phyloP scores from a whole-genome alignment of 2,888 invertebrate genomes.

The Troglohyphantes excavatus region DNA sequence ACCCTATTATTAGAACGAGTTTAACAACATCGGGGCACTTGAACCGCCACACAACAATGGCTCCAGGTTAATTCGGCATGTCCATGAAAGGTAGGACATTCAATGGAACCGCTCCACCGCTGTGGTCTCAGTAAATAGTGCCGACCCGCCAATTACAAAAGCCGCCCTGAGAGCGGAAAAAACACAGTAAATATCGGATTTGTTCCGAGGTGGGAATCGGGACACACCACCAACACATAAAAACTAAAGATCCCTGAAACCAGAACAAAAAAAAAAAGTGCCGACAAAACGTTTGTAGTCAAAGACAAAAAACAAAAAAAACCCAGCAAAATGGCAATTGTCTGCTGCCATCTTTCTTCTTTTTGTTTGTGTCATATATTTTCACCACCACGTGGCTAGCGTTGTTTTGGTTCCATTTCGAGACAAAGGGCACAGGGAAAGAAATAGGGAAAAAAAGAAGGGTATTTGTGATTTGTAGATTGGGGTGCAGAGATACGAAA shows the following conservation, averaged over 20 bases:
- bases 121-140: not conserved
- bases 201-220: not conserved
- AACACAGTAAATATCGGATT: not conserved
- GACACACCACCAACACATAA: not conserved
- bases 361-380: not conserved
- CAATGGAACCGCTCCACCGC: not conserved
- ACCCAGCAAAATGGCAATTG: too few species aligned
- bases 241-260: not conserved
- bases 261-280: not conserved
- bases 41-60: not conserved
- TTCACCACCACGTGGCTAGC: not conserved
- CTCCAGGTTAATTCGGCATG: not conserved
- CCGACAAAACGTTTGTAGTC: slow-evolving; percentile 1
- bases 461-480: slow-evolving; percentile 60
- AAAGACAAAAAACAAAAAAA: not conserved
- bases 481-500: slow-evolving; percentile 67
- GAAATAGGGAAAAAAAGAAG: not conserved
- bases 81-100: not conserved
- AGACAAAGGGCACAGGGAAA: not conserved
- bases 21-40: not conserved
- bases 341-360: not conserved
- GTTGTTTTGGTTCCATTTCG: slow-evolving; percentile 6
- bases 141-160: not conserved
- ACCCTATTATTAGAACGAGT: not conserved
- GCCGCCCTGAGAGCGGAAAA: not conserved